Evolutionary conservation across 2,797 vertebrate species (phyloP).

Genomic region (Sandelia bainsii): DNA sequence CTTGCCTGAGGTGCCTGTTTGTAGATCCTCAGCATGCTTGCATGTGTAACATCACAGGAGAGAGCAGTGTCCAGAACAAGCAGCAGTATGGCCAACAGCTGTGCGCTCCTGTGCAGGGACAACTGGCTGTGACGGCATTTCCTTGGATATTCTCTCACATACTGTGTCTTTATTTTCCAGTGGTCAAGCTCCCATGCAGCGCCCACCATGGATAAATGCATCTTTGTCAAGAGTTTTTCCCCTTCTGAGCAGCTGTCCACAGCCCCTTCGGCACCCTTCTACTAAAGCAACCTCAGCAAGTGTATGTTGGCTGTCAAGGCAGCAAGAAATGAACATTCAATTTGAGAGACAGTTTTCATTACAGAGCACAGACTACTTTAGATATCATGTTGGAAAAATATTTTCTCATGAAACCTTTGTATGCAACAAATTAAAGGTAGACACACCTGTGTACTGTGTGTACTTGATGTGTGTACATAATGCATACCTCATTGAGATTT

Average conservation of each 20-base stretch:
- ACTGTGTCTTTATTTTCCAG: constrained; percentile 83
- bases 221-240: constrained; percentile 80
- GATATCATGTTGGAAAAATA: constrained; percentile 33
- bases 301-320: constrained; percentile 55
- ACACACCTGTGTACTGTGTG: constrained; percentile 65
- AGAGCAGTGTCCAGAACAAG: constrained; percentile 41
- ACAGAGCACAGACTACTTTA: constrained; percentile 24
- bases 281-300: constrained; percentile 64
- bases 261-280: constrained; percentile 63
- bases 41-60: constrained; percentile 29
- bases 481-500: constrained; percentile 54
- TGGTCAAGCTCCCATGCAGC: constrained; percentile 69
- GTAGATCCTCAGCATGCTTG: constrained; percentile 23
- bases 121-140: constrained; percentile 76
- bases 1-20: constrained; percentile 9
- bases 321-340: constrained; percentile 44
- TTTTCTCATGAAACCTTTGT: constrained; percentile 35
- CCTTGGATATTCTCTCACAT: constrained; percentile 76
- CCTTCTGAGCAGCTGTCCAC: constrained; percentile 76
- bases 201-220: constrained; percentile 80
- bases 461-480: constrained; percentile 63
- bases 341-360: constrained; percentile 65
- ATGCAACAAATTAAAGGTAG: constrained; percentile 44
- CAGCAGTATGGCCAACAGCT: constrained; percentile 70
- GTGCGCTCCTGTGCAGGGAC: constrained; percentile 67